These are phyloP conservation scores for Nesogale talazaci DNA, from an alignment of 2,113 vertebrate species.

Conservation along the genomic window DNA sequence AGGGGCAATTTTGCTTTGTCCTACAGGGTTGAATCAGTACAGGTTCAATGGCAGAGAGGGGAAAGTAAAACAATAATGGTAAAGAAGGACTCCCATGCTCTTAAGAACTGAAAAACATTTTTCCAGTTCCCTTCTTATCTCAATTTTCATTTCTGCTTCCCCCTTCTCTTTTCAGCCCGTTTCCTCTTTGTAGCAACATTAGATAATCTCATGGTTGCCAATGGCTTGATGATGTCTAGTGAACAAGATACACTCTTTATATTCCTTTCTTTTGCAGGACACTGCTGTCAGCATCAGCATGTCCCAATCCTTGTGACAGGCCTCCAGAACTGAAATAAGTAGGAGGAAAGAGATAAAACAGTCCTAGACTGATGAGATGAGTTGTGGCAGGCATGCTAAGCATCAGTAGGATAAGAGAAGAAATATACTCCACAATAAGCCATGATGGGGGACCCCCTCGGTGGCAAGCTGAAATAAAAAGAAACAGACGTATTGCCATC, in stretches of 20 bases:
- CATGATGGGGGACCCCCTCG: background rate
- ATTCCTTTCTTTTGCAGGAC: background rate
- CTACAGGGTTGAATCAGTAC: too few relatives aligned
- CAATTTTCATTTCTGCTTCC: background rate
- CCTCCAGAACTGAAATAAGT: background rate
- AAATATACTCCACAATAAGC: background rate
- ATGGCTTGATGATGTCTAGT: background rate
- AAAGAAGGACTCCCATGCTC: background rate
- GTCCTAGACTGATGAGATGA: background rate
- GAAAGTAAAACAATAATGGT: background rate
- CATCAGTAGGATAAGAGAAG: background rate
- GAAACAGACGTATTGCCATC: too few relatives aligned
- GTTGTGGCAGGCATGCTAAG: background rate
- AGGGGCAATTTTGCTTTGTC: too few relatives aligned
- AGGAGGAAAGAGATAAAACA: background rate
- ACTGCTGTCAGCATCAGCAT: background rate
- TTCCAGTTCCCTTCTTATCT: background rate
- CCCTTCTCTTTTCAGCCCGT: background rate
- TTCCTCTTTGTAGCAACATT: background rate
- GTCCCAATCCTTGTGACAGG: too few relatives aligned
- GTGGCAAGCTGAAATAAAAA: background rate
- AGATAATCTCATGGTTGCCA: background rate
- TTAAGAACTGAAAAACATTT: background rate
- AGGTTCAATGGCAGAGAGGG: too few relatives aligned
- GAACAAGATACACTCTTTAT: background rate